Conservation (phyloP, 2,888 invertebrate species). For the Erebia palarica region DNA sequence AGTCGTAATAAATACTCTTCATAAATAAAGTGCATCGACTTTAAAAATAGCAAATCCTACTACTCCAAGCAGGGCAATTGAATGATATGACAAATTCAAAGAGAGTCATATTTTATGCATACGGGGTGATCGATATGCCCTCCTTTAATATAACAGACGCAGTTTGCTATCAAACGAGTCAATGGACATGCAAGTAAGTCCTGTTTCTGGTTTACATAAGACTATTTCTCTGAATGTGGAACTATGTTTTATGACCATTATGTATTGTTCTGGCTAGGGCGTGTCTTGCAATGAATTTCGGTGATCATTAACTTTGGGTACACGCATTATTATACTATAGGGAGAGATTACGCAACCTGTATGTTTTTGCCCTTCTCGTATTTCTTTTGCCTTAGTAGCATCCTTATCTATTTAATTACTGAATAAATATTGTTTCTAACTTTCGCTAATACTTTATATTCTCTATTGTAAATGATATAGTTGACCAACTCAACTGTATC, state of each 20-base stretch:
- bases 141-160: constrained; percentile 47
- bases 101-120: constrained; percentile 77
- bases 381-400: not conserved
- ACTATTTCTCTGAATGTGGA: constrained; percentile 6
- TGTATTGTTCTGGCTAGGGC: not conserved
- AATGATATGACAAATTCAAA: constrained; percentile 73
- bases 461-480: too few relatives aligned
- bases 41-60: constrained; percentile 52
- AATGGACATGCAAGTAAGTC: constrained; percentile 8
- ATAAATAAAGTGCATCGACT: constrained; percentile 1
- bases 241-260: not conserved
- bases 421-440: too few relatives aligned
- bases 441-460: too few relatives aligned
- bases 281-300: not conserved
- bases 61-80: constrained; percentile 54
- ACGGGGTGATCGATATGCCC: constrained; percentile 57
- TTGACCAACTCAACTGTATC: too few relatives aligned
- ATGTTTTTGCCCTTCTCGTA: not conserved
- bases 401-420: too few relatives aligned
- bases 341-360: not conserved
- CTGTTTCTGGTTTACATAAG: constrained; percentile 9
- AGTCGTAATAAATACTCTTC: not conserved
- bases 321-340: constrained; percentile 1
- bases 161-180: constrained; percentile 37
- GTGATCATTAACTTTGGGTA: constrained; percentile 8